A percentile compares a stretch with the other conserved stretches of the same genome.
phyloP scores from a whole-genome alignment of 2,888 invertebrate genomes.

The Pseudococcus jackbeardsleyi region DNA sequence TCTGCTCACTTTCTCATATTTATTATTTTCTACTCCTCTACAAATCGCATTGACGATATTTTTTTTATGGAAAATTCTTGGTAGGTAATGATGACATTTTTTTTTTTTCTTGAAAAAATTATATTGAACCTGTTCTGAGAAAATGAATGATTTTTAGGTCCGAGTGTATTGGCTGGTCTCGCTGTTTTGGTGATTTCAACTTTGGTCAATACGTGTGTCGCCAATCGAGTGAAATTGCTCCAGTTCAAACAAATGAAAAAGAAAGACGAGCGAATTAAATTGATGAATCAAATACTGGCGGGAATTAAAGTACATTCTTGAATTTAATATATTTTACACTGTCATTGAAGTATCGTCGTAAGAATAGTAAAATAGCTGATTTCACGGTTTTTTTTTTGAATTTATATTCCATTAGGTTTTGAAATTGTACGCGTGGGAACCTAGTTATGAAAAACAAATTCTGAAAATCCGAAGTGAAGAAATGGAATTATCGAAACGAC shows the following conservation, averaged over 20 bases:
- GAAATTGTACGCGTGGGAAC: conserved; percentile 77
- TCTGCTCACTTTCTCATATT: conserved; percentile 71
- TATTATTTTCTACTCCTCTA: conserved; percentile 73
- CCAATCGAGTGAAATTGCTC: conserved; percentile 71
- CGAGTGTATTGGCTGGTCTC: conserved; percentile 76
- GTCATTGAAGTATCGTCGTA: no score
- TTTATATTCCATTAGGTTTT: conserved; percentile 71
- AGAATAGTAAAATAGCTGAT: no score
- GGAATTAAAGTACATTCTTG: conserved; percentile 67
- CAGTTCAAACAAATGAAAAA: conserved; percentile 73
- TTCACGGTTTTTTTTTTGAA: not conserved
- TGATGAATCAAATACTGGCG: conserved; percentile 68
- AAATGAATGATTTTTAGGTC: conserved; percentile 70
- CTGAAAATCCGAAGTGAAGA: conserved; percentile 74
- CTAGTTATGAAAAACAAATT: conserved; percentile 74
- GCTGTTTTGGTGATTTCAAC: conserved; percentile 73
- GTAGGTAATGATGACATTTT: conserved; percentile 66
- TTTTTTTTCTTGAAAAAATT: no score
- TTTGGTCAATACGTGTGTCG: conserved; percentile 72
- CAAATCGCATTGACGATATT: conserved; percentile 74
- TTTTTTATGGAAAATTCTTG: conserved; percentile 71
- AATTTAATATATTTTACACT: not conserved
- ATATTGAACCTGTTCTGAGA: not conserved
- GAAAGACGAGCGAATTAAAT: conserved; percentile 74
- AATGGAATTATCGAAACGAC: conserved; percentile 73